These are phyloP conservation scores for Ifrita kowaldi DNA, from an alignment of 2,113 vertebrate genomes.

Conservation along the genomic window DNA sequence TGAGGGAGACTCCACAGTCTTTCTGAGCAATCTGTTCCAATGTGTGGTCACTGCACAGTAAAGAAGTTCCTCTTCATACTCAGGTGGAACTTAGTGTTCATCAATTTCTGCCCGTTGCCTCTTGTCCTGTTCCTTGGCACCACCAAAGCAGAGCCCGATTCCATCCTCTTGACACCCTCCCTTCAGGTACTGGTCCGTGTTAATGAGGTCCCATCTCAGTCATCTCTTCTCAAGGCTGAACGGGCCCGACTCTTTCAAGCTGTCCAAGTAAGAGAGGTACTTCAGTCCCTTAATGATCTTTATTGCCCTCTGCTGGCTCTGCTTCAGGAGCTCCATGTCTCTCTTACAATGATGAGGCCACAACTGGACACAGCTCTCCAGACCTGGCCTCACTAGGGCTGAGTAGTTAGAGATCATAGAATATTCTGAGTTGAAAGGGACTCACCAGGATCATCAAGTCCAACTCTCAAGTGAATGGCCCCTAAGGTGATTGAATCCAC, in stretches of 20 bases:
- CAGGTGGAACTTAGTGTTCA: not conserved
- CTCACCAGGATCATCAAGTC: not conserved
- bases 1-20: not conserved
- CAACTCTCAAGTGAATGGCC: not conserved
- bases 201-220: not conserved
- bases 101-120: not conserved
- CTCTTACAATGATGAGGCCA: not conserved
- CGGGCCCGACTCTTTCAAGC: not conserved
- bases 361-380: too few species aligned
- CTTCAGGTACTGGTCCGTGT: not conserved
- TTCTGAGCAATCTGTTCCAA: not conserved
- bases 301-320: not conserved
- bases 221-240: not conserved
- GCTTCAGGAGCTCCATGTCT: not conserved
- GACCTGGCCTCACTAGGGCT: not conserved
- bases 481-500: not conserved
- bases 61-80: not conserved
- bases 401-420: not conserved
- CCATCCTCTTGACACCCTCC: not conserved
- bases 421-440: not conserved
- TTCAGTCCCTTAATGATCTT: not conserved
- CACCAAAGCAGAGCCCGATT: not conserved
- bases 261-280: not conserved
- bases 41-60: not conserved
- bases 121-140: not conserved